These are phyloP conservation scores for Stramonita haemastoma DNA, from an alignment of 2,888 invertebrate species.

Conservation along the genomic window DNA sequence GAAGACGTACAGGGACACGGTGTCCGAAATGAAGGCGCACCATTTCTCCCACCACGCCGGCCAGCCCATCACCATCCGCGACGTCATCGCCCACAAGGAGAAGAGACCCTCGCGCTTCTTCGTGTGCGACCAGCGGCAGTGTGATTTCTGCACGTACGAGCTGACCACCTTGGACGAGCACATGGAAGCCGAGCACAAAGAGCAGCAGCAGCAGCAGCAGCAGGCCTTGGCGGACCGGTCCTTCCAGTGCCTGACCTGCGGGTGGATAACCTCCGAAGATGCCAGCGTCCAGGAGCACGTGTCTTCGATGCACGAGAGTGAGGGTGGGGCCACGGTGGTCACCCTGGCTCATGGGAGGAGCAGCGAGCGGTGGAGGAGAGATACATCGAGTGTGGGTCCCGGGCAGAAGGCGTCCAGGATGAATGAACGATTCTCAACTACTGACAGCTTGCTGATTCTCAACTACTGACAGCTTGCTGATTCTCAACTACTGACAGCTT, in stretches of 20 bases:
- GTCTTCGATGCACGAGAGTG: conserved; percentile 48
- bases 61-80: conserved; percentile 58
- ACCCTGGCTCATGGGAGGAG: conserved; percentile 6
- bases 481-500: no score
- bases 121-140: conserved; percentile 58
- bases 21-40: conserved; percentile 59
- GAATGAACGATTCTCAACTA: no score
- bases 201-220: conserved; percentile 55
- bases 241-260: conserved; percentile 59
- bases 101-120: conserved; percentile 56
- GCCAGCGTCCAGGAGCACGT: conserved; percentile 51
- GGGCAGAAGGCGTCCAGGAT: neutral
- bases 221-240: conserved; percentile 55
- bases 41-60: conserved; percentile 53
- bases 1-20: conserved; percentile 36
- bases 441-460: no score
- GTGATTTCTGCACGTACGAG: conserved; percentile 50
- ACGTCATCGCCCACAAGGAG: conserved; percentile 56
- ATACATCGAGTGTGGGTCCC: neutral
- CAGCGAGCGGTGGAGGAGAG: conserved; percentile 23
- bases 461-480: no score
- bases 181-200: conserved; percentile 36
- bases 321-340: conserved; percentile 37
- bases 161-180: neutral
- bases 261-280: conserved; percentile 53